phyloP scores from a whole-genome alignment of 1,140 invertebrate species.

The Drosophila insularis region DNA sequence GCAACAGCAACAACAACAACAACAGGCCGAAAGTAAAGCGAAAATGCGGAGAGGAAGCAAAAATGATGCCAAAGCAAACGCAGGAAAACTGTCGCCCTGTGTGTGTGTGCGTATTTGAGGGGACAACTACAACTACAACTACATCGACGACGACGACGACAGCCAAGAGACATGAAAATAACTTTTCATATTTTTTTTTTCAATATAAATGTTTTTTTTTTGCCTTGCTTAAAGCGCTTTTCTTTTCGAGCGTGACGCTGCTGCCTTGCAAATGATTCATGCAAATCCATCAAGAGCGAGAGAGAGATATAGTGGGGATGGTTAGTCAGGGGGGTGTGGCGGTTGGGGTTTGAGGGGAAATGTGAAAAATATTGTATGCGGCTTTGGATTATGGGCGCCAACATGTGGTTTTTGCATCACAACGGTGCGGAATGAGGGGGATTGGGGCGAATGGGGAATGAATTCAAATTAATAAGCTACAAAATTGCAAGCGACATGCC shows the following conservation, averaged over 20 bases:
- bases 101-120: constrained; percentile 29
- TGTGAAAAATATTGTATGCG: constrained; percentile 7
- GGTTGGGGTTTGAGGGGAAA: constrained; percentile 19
- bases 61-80: constrained; percentile 68
- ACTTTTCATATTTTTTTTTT: constrained; percentile 62
- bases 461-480: constrained; percentile 75
- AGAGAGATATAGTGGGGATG: not conserved
- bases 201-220: constrained; percentile 59
- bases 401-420: constrained; percentile 65
- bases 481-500: constrained; percentile 77
- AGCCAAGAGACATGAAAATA: constrained; percentile 59
- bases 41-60: constrained; percentile 32
- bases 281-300: constrained; percentile 68
- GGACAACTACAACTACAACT: not conserved
- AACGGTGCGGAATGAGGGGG: not conserved
- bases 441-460: not conserved
- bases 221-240: constrained; percentile 56
- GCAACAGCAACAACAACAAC: constrained; percentile 47
- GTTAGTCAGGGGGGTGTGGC: too few relatives aligned
- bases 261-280: constrained; percentile 69
- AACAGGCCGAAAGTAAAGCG: constrained; percentile 16
- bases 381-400: constrained; percentile 15
- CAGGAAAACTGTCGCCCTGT: constrained; percentile 71
- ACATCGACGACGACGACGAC: constrained; percentile 15
- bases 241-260: constrained; percentile 73